These are phyloP conservation scores for Lysandra coridon DNA, from an alignment of 2,888 invertebrate genomes.

Conservation along the genomic window DNA sequence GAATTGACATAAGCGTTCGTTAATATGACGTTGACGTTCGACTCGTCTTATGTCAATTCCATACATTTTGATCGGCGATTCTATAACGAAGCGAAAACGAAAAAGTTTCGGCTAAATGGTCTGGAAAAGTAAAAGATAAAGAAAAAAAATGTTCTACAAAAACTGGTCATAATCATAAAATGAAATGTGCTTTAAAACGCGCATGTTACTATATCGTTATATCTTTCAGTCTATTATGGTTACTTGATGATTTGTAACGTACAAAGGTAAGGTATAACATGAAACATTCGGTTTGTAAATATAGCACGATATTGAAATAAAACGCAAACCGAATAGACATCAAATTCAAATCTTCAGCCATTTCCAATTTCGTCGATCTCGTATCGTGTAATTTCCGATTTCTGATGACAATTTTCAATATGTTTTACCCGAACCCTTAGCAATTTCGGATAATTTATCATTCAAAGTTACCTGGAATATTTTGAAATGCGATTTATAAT, in stretches of 20 bases:
- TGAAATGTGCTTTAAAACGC: too few species aligned
- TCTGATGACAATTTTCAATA: conserved; percentile 59
- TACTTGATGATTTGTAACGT: not conserved
- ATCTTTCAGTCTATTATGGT: too few species aligned
- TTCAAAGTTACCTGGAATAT: conserved; percentile 15
- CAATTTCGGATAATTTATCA: conserved; percentile 35
- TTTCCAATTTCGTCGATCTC: conserved; percentile 63
- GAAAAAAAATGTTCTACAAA: not conserved
- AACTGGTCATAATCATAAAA: too few species aligned
- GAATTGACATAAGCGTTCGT: too few species aligned
- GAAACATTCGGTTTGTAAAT: not conserved
- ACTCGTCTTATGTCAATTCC: too few species aligned
- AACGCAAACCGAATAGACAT: conserved; percentile 32
- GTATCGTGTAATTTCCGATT: conserved; percentile 60
- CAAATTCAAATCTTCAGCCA: conserved; percentile 54
- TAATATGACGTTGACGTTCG: too few species aligned
- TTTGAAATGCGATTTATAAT: conserved; percentile 9
- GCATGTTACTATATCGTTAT: too few species aligned
- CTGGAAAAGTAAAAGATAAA: not conserved
- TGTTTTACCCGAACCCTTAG: conserved; percentile 47
- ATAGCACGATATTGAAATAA: conserved; percentile 29
- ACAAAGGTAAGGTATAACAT: not conserved
- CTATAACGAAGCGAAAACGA: too few species aligned
- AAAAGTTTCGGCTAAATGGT: too few species aligned
- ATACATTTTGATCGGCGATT: too few species aligned